Conservation (phyloP, 2,797 vertebrate species). For the Lates japonicus region DNA sequence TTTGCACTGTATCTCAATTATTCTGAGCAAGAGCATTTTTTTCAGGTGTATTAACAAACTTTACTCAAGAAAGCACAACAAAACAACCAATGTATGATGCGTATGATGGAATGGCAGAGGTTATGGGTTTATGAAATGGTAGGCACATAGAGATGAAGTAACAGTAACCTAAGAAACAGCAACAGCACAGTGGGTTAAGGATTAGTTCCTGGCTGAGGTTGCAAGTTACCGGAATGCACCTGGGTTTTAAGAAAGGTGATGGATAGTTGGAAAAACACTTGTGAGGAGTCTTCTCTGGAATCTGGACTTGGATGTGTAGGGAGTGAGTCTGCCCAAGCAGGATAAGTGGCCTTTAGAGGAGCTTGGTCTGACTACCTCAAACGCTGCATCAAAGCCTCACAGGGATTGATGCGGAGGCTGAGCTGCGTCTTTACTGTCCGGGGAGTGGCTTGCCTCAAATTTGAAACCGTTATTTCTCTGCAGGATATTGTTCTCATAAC, state of each 20-base stretch:
- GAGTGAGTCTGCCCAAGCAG: neutral
- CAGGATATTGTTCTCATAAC: neutral
- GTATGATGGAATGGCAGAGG: neutral
- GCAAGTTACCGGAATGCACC: neutral
- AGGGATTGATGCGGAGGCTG: neutral
- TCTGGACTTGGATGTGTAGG: neutral
- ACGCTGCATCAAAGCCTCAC: too few relatives aligned
- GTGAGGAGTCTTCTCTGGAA: neutral
- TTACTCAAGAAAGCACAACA: neutral
- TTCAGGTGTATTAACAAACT: neutral
- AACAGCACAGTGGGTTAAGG: neutral
- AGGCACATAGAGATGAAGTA: neutral
- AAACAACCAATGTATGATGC: neutral
- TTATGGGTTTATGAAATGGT: neutral
- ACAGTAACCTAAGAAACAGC: neutral
- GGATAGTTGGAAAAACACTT: neutral
- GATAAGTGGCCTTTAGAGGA: constrained; percentile 7
- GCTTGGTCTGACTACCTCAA: neutral
- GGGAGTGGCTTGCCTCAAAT: neutral
- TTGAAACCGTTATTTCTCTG: neutral
- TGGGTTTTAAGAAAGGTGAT: neutral
- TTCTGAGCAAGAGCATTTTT: neutral
- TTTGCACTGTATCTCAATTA: neutral
- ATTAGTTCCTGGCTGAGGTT: neutral
- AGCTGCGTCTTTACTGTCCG: neutral